These are phyloP conservation scores for Hydrophis major DNA, from an alignment of 2,797 vertebrate species.

Conservation along the genomic window DNA sequence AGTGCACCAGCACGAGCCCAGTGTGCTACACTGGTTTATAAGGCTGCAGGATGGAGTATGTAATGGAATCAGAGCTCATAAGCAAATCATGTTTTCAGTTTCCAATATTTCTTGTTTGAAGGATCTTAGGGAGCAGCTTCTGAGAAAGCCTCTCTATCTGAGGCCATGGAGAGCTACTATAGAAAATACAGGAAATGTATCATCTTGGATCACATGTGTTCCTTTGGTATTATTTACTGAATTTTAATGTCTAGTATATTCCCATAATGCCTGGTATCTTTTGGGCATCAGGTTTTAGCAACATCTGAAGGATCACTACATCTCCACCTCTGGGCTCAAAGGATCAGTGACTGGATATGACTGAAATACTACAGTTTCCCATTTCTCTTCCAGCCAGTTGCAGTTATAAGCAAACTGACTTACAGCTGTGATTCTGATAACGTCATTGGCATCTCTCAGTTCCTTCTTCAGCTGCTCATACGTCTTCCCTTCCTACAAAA, in stretches of 20 bases:
- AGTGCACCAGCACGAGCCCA: not conserved
- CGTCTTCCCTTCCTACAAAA: conserved; percentile 78
- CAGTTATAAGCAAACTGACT: conserved; percentile 15
- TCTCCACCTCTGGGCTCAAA: not conserved
- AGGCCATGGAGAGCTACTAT: not conserved
- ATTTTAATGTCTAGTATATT: not conserved
- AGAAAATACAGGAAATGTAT: not conserved
- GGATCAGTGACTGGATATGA: not conserved
- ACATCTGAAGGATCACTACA: not conserved
- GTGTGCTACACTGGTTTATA: not conserved
- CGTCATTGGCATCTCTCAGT: conserved; percentile 70
- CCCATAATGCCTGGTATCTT: not conserved
- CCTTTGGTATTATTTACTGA: not conserved
- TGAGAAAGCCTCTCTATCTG: not conserved
- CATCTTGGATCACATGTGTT: not conserved
- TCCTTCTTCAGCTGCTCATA: conserved; percentile 86
- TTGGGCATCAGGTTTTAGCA: not conserved
- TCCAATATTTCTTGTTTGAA: not conserved
- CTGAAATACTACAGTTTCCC: not conserved
- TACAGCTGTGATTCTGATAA: conserved; percentile 69
- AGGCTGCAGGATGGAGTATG: no score
- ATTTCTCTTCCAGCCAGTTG: not conserved
- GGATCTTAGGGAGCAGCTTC: not conserved
- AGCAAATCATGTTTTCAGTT: not conserved
- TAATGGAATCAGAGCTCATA: not conserved